phyloP scores from a whole-genome alignment of 2,797 vertebrate genomes.

The Iguana delicatissima region DNA sequence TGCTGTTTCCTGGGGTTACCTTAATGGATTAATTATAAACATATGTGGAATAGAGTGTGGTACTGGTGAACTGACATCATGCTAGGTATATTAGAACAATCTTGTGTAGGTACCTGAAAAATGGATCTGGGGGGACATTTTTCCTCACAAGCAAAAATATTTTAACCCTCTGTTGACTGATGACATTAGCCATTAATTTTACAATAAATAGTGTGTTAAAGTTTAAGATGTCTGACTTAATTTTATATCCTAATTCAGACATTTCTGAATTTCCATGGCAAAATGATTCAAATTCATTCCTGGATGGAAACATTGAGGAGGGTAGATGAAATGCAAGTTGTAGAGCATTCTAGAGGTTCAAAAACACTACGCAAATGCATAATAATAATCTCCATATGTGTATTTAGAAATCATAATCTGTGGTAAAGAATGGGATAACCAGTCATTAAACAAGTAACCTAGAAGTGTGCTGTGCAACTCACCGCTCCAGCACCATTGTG shows the following conservation, averaged over 20 bases:
- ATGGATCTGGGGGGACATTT: conserved; percentile 39
- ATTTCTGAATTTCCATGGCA: not conserved
- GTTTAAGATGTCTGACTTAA: not conserved
- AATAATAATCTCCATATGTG: conserved; percentile 21
- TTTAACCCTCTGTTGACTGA: conserved; percentile 38
- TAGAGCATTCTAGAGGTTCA: not conserved
- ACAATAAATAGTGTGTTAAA: not conserved
- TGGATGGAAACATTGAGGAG: not conserved
- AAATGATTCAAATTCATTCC: conserved; percentile 19
- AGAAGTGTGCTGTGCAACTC: too few relatives aligned
- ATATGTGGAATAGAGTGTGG: not conserved
- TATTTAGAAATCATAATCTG: conserved; percentile 23
- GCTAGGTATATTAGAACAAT: conserved; percentile 54
- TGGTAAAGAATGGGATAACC: conserved; percentile 21
- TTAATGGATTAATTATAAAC: conserved; percentile 4
- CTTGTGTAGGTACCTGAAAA: conserved; percentile 51
- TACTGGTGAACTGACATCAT: not conserved
- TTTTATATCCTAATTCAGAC: conserved; percentile 16
- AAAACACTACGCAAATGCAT: conserved; percentile 8
- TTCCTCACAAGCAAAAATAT: conserved; percentile 44
- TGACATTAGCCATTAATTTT: not conserved
- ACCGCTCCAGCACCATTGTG: too few relatives aligned
- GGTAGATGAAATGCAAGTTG: not conserved
- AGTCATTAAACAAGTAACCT: conserved; percentile 31
- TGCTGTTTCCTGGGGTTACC: not conserved